Base-by-base conservation (phyloP, 1,140 invertebrate species). In the Tyrophagus putrescentiae region DNA sequence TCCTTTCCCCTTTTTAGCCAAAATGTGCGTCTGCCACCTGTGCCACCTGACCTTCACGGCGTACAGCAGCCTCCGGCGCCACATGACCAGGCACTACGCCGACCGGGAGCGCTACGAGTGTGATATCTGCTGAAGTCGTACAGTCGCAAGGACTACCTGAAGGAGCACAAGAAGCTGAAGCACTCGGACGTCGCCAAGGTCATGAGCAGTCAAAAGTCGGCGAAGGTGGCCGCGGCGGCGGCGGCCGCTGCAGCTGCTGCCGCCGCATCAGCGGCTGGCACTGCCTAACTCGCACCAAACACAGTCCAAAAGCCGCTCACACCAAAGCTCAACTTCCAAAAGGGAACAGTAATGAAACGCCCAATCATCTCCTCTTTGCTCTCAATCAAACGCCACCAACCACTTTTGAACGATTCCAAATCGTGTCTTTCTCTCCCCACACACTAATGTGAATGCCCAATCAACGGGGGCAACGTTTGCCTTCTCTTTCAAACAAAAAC, bases 51-150 rank as follows among this genome's bases (percentile, higher is more conserved):
- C 63, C n/a, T 64, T 64, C 32, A 64, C 63, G 4, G 63, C 63
- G 1, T 59, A 64, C 21, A 63, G 60, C 33, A 60, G 56, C 50
- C 33, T 68, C 11, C 57, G 66, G 31, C 34, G 66, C 13, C 67
- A 68, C 48, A 64, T 65, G 64, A 48, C 64, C 41, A 34, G 63
- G 11, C 63, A 64, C 57, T 63, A 60, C 57, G 42, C 64, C 3
- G 67, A 64, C 56, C 66, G 67, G 21, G 65, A 68, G 48, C 32
- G 66, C 28, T 68, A 67, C 42, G 61, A 65, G 34, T 68, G 67
- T 61, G 66, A 68, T 28, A 64, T 68, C 31, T 68, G 67, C 36
- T 62, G 3, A 65, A 64, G 31, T 66, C 63, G 23, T 68, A 65
- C 42, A 65, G 62, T 6, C 42, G 67, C 23, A 67, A 67, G 48